A percentile compares a stretch with the other conserved stretches of the same genome.
Evolutionary conservation across 2,888 invertebrate genomes (phyloP).

Genomic region (Eupsilia transversa): DNA sequence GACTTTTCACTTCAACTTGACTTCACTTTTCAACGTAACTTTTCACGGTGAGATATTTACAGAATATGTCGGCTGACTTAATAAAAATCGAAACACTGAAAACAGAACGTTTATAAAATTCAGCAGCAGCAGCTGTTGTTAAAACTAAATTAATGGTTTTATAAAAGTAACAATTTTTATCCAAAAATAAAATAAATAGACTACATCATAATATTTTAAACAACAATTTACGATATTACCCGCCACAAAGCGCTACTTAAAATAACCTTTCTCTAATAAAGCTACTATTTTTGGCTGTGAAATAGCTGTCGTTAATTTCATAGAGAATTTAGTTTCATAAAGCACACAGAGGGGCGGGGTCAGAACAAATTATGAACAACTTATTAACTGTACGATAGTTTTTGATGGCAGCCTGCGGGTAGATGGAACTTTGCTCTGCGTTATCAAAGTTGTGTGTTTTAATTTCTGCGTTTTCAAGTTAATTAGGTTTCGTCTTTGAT

Average conservation of each 20-base stretch:
- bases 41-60: too few species aligned
- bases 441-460: conserved; percentile 46
- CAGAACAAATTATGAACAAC: conserved; percentile 64
- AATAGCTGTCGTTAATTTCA: conserved; percentile 59
- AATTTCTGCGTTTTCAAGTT: conserved; percentile 36
- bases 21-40: too few species aligned
- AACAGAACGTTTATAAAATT: neutral
- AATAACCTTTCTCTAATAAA: conserved; percentile 55
- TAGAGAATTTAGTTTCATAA: conserved; percentile 51
- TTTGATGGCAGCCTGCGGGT: conserved; percentile 55
- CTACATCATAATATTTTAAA: conserved; percentile 18
- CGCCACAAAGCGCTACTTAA: conserved; percentile 44
- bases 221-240: conserved; percentile 52
- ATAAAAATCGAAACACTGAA: neutral
- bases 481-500: conserved; percentile 26
- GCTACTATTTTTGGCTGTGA: conserved; percentile 46
- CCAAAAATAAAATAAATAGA: conserved; percentile 39
- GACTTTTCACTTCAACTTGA: too few species aligned
- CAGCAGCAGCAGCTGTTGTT: neutral
- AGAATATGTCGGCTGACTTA: too few species aligned
- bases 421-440: conserved; percentile 32
- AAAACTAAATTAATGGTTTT: neutral
- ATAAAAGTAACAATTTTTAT: neutral
- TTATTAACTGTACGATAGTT: conserved; percentile 64
- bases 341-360: conserved; percentile 22